These are phyloP conservation scores for Hydropsyche betteni DNA, from an alignment of 2,888 invertebrate genomes.

Conservation along the genomic window DNA sequence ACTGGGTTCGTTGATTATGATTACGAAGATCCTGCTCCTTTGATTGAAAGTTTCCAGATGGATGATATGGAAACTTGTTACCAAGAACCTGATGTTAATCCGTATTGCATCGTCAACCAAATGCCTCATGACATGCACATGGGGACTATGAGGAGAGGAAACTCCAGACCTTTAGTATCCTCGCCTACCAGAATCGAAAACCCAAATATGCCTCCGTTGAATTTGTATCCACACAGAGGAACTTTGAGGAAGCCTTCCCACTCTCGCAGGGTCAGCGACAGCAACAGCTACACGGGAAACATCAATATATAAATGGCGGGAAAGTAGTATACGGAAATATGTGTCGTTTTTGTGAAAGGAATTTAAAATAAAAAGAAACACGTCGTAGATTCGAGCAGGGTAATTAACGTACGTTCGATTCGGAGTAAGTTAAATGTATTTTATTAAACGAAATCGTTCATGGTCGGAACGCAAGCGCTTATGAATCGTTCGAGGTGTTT, in stretches of 20 bases:
- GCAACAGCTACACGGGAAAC: slow-evolving; percentile 61
- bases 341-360: neutral
- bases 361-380: neutral
- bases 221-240: slow-evolving; percentile 69
- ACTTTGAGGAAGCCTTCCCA: slow-evolving; percentile 65
- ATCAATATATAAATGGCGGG: slow-evolving; percentile 62
- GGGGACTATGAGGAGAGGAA: slow-evolving; percentile 63
- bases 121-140: slow-evolving; percentile 62
- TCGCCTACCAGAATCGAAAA: slow-evolving; percentile 85
- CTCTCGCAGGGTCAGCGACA: slow-evolving; percentile 65
- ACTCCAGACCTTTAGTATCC: slow-evolving; percentile 74
- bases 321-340: neutral
- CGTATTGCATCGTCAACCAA: slow-evolving; percentile 57
- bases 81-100: slow-evolving; percentile 59
- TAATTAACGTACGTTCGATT: slow-evolving; percentile 11
- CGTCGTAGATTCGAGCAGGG: slow-evolving; percentile 32
- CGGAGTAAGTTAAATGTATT: too few relatives aligned
- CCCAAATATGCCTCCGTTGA: slow-evolving; percentile 82
- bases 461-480: too few relatives aligned
- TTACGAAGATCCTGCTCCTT: slow-evolving; percentile 80
- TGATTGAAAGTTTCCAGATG: slow-evolving; percentile 76
- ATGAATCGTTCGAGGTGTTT: too few relatives aligned
- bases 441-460: too few relatives aligned
- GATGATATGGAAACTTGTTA: slow-evolving; percentile 67
- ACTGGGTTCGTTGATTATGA: slow-evolving; percentile 83